Percentiles rank a stretch among this genome's conserved stretches.
These are phyloP conservation scores for Drosophila asahinai DNA, from an alignment of 1,140 invertebrate species.

Conservation along the genomic window DNA sequence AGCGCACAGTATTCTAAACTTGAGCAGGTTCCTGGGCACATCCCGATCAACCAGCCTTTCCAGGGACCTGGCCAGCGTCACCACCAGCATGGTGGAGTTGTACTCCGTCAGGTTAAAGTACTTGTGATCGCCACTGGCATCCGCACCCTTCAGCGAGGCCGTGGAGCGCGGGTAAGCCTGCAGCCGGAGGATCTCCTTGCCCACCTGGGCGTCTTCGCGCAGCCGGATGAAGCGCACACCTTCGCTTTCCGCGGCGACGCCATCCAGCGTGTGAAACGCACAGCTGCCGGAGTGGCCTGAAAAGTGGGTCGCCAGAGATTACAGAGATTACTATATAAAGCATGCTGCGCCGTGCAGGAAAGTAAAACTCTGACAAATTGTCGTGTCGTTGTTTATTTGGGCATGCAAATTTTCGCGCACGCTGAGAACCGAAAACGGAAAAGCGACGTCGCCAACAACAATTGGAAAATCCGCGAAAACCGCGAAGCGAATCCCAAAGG, in stretches of 20 bases:
- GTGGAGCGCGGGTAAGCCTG: constrained; percentile 80
- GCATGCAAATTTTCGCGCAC: constrained; percentile 69
- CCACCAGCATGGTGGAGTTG: constrained; percentile 90
- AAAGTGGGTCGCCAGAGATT: constrained; percentile 57
- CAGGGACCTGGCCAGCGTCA: constrained; percentile 90
- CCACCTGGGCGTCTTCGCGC: constrained; percentile 77
- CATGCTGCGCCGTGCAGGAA: constrained; percentile 17
- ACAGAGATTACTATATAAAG: constrained; percentile 42
- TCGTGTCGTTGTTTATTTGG: constrained; percentile 47
- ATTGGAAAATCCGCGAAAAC: constrained; percentile 55
- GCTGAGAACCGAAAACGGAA: constrained; percentile 79
- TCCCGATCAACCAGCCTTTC: constrained; percentile 93
- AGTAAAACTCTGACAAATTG: constrained; percentile 70
- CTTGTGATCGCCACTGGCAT: constrained; percentile 79
- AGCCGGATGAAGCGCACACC: constrained; percentile 83
- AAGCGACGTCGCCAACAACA: constrained; percentile 49
- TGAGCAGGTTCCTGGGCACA: constrained; percentile 92
- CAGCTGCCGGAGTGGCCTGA: constrained; percentile 58
- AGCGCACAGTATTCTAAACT: constrained; percentile 90
- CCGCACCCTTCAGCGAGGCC: constrained; percentile 63
- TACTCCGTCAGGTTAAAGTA: constrained; percentile 78
- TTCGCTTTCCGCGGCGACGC: constrained; percentile 76
- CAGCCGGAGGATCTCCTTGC: constrained; percentile 78
- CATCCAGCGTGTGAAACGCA: constrained; percentile 80
- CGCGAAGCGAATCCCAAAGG: constrained; percentile 31